Conservation (phyloP, 2,797 vertebrate species). For the Gephyroberyx darwinii region DNA sequence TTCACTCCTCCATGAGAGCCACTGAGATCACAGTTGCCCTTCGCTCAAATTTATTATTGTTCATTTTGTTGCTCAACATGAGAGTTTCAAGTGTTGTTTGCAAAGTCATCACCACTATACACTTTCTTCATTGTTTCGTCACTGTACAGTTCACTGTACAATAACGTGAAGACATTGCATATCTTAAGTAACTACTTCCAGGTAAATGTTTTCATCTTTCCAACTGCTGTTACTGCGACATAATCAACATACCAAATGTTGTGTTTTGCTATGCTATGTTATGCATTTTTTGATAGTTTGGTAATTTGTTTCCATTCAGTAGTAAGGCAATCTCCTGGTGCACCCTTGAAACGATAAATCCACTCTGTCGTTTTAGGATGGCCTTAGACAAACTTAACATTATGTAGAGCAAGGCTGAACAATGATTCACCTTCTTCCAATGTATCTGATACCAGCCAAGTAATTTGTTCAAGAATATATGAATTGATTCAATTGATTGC, state of each 20-base stretch:
- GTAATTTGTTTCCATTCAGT: not conserved
- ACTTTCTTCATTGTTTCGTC: not conserved
- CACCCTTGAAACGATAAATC: not conserved
- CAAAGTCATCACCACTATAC: not conserved
- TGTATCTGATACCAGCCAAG: not conserved
- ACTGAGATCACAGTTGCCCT: not conserved
- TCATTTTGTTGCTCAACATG: conserved; percentile 3
- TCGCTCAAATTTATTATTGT: not conserved
- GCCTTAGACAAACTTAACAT: not conserved
- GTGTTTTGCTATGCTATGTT: too few species aligned
- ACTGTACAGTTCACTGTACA: not conserved
- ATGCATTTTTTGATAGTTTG: too few species aligned
- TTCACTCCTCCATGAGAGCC: conserved; percentile 12
- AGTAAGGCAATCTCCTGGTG: not conserved
- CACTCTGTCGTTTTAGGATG: not conserved
- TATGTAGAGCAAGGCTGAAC: not conserved
- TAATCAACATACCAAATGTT: not conserved
- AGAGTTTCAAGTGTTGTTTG: not conserved
- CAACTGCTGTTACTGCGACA: not conserved
- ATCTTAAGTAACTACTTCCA: not conserved
- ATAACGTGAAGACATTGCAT: not conserved
- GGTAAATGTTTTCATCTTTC: too few species aligned
- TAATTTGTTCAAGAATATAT: not conserved
- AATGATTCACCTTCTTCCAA: not conserved
- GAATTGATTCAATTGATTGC: conserved; percentile 1